Base-by-base conservation (phyloP, 2,888 invertebrate genomes). In the Agelastica alni region DNA sequence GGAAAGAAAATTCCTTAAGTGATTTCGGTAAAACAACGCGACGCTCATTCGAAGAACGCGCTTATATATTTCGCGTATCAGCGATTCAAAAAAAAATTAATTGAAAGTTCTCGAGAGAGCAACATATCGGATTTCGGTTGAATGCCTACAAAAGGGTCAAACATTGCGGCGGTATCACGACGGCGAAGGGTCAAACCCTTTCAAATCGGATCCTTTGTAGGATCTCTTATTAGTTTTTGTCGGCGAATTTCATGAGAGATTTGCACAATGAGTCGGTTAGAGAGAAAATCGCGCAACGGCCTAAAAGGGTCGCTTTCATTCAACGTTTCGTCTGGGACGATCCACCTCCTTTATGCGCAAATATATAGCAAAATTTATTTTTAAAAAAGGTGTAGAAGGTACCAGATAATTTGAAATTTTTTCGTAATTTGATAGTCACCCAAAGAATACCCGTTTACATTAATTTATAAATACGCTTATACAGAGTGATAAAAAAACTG, bases 131-230 rank as follows among this genome's bases (percentile, higher is more conserved):
- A 63, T 64, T 65, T 63, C 66, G 58, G 62, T 61, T 62, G 58
- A 58, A 60, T 56, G 61, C 55, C 39, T 48, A 57, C 58, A 61
- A 65, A 65, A 62, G 64, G 67, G 65, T 60, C 65, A 67, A 67
- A 68, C 66, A 63, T 63, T 58, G 62, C 63, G 60, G 60, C 57
- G 51, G 46, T 45, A 20, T 30, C 32, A 45, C 31, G 30, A 45
- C 31, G 32, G 49, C 26, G 32, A 49, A 56, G 67, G 68, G 66
- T 65, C 65, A 67, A 68, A 56, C 64, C 68, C 67, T 67, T 68
- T 64, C 65, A 67, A 68, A 67, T 68, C 68, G 69, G 69, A 58
- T 60, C 66, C 66, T 69, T 69, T 69, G 69, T 65, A 60, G 61
- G 42, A 67, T 66, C 67, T 65, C 65, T 68, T 65, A 68, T 69